Percentiles rank a stretch among this genome's conserved stretches.
Evolutionary conservation across 2,888 invertebrate genomes (phyloP).

Genomic region (Priocnemis perturbator): DNA sequence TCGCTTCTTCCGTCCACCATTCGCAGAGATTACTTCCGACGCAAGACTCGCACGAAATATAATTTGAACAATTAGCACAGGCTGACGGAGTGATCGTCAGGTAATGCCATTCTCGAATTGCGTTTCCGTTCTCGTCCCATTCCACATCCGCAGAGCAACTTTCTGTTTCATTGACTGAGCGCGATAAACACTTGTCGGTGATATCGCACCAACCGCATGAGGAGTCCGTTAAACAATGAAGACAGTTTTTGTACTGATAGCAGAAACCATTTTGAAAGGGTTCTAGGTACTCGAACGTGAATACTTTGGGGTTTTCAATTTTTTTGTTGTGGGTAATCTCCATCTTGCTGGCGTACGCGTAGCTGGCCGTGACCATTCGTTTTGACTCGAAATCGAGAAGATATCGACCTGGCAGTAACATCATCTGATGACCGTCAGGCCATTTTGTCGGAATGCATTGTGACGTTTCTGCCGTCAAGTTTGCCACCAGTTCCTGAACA

Average conservation of each 20-base stretch:
- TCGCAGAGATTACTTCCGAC: conserved; percentile 86
- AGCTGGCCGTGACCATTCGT: conserved; percentile 75
- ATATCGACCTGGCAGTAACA: conserved; percentile 80
- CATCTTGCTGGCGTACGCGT: conserved; percentile 82
- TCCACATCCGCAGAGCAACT: conserved; percentile 78
- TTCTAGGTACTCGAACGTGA: conserved; percentile 92
- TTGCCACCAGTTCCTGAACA: conserved; percentile 78
- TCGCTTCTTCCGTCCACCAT: conserved; percentile 94
- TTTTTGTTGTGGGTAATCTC: conserved; percentile 86
- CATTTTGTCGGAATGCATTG: conserved; percentile 83
- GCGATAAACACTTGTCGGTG: conserved; percentile 82
- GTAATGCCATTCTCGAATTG: conserved; percentile 84
- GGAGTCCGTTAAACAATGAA: conserved; percentile 91
- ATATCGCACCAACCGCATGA: conserved; percentile 95
- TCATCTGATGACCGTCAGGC: conserved; percentile 76
- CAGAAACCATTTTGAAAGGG: conserved; percentile 91
- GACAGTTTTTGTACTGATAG: conserved; percentile 86
- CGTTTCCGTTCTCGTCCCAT: conserved; percentile 76
- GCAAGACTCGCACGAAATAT: conserved; percentile 91
- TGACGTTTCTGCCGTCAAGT: conserved; percentile 82
- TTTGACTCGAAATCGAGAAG: conserved; percentile 83
- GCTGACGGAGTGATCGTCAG: conserved; percentile 88
- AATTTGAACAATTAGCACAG: conserved; percentile 92
- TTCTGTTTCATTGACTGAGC: conserved; percentile 82
- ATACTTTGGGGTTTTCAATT: conserved; percentile 86